A percentile compares a stretch with the other conserved stretches of the same genome.
Conservation (phyloP, 2,888 invertebrate species). For the Tipula confusa region DNA sequence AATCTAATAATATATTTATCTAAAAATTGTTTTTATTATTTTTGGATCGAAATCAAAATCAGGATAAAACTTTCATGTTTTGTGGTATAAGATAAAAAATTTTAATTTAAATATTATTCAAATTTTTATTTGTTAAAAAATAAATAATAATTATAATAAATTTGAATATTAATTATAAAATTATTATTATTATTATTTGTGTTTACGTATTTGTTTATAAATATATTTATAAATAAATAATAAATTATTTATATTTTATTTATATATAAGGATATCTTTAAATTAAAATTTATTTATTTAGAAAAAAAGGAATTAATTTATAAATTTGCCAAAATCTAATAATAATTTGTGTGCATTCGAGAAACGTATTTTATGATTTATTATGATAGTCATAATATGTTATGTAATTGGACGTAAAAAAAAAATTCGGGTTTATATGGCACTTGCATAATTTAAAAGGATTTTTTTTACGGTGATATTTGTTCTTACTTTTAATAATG, state of each 20-base stretch:
- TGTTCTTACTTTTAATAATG: background rate
- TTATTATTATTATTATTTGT: background rate
- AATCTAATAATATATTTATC: background rate
- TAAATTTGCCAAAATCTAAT: background rate
- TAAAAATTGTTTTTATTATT: background rate
- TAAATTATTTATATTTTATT: background rate
- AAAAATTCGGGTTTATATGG: background rate
- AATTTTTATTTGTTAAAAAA: background rate
- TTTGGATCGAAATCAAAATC: background rate
- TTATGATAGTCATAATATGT: background rate
- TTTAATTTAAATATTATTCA: background rate
- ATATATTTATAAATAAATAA: background rate
- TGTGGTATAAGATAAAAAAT: background rate
- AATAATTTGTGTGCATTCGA: background rate
- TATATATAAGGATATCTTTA: background rate
- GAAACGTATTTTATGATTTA: background rate
- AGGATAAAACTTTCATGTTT: background rate
- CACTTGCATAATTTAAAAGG: background rate
- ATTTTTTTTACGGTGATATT: background rate
- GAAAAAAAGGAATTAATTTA: background rate
- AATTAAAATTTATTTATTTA: background rate
- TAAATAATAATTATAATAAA: background rate
- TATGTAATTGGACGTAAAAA: background rate
- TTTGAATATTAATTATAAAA: conserved; percentile 25
- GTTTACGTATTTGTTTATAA: background rate